A percentile compares a stretch with the other conserved stretches of the same genome.
These are phyloP conservation scores for Phainopepla nitens DNA, from an alignment of 2,113 vertebrate species.

Conservation along the genomic window DNA sequence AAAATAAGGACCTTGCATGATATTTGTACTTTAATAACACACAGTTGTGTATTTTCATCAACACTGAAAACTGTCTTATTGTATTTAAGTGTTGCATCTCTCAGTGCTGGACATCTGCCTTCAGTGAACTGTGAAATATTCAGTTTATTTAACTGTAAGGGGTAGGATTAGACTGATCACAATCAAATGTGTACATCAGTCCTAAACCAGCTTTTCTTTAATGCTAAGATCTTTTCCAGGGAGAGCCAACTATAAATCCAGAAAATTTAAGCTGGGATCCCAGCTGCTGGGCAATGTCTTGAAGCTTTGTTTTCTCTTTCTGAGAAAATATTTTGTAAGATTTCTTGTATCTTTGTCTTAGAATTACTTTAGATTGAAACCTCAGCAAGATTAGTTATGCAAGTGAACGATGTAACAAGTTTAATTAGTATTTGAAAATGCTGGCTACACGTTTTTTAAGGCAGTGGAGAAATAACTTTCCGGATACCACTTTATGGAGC, in stretches of 20 bases:
- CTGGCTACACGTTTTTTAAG: neutral
- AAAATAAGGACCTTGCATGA: neutral
- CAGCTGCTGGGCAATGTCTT: neutral
- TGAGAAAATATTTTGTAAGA: neutral
- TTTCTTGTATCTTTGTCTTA: neutral
- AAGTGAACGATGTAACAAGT: neutral
- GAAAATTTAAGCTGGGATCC: accelerated
- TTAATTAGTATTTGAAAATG: neutral
- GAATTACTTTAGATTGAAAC: neutral
- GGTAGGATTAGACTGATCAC: neutral
- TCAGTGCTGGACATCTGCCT: neutral
- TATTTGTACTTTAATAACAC: neutral
- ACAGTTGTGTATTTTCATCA: neutral
- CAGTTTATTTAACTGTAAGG: neutral
- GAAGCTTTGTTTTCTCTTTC: neutral
- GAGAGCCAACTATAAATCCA: neutral
- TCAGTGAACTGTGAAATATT: neutral
- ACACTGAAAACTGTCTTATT: neutral
- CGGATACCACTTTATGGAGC: neutral
- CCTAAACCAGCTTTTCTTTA: neutral
- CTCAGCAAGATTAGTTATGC: neutral
- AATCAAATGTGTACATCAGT: neutral
- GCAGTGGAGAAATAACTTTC: neutral
- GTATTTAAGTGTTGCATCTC: neutral
- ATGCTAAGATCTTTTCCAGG: neutral